Conservation (phyloP, 2,797 vertebrate species). For the Channa striata region DNA sequence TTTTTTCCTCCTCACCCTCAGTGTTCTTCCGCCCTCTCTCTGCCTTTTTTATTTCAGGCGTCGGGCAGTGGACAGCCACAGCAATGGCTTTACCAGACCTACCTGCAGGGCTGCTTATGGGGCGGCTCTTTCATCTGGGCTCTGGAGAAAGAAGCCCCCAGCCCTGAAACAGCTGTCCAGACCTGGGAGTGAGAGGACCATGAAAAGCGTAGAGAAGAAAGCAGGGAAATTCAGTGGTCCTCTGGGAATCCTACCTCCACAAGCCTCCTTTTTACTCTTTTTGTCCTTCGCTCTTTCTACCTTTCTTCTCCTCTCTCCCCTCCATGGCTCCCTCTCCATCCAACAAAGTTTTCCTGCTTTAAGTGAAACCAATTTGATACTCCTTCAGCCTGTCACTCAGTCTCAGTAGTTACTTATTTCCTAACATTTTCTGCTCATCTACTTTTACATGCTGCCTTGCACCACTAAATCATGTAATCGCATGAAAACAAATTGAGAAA, state of each 20-base stretch:
- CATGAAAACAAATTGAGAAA: constrained; percentile 10
- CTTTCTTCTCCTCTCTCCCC: constrained; percentile 27
- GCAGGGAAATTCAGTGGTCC: constrained; percentile 82
- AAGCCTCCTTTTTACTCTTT: constrained; percentile 47
- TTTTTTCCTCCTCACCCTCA: constrained; percentile 41
- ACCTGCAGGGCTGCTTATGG: constrained; percentile 84
- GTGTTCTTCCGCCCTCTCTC: constrained; percentile 25
- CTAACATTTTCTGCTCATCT: no score
- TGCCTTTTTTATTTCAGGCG: constrained; percentile 69
- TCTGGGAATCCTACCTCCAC: constrained; percentile 75
- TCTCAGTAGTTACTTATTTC: constrained; percentile 13
- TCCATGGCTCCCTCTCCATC: constrained; percentile 31
- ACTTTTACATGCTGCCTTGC: constrained; percentile 1
- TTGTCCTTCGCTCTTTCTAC: constrained; percentile 29
- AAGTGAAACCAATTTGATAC: neutral
- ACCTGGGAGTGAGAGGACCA: constrained; percentile 81
- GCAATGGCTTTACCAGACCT: constrained; percentile 87
- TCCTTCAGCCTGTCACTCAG: neutral
- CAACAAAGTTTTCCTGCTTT: constrained; percentile 9
- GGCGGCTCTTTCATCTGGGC: constrained; percentile 87
- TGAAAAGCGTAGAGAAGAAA: constrained; percentile 82
- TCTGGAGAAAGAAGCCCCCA: constrained; percentile 86
- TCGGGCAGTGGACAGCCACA: constrained; percentile 76
- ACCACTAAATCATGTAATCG: constrained; percentile 9
- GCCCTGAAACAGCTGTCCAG: constrained; percentile 86